A percentile compares a stretch with the other conserved stretches of the same genome.
phyloP scores from a whole-genome alignment of 64 coral and sea anemone species.

The Montipora capricornis region DNA sequence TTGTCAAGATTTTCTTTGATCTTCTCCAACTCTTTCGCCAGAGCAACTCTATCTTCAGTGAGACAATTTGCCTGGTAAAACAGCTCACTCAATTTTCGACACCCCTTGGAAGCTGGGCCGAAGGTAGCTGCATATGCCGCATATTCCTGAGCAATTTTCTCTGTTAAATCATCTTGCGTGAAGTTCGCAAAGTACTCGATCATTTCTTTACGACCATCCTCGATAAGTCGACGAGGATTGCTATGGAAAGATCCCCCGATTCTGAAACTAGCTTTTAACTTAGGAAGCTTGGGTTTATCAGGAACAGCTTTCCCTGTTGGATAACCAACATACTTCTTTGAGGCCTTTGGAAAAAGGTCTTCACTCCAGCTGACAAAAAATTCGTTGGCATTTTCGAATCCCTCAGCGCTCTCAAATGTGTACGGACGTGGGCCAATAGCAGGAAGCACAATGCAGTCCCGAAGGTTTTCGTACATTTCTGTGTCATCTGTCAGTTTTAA shows the following conservation, averaged over 20 bases:
- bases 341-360: slow-evolving; percentile 22
- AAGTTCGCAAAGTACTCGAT: slow-evolving; percentile 60
- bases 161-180: slow-evolving; percentile 11
- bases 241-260: background rate
- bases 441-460: slow-evolving; percentile 67
- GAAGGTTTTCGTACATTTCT: slow-evolving; percentile 39
- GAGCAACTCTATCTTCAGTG: slow-evolving; percentile 1
- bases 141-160: slow-evolving; percentile 62
- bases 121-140: slow-evolving; percentile 48
- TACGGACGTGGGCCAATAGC: slow-evolving; percentile 12
- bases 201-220: slow-evolving; percentile 34
- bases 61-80: slow-evolving; percentile 58
- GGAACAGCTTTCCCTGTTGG: background rate
- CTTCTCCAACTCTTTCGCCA: background rate
- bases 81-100: slow-evolving; percentile 47
- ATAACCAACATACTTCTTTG: background rate
- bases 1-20: background rate
- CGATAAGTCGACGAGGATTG: slow-evolving; percentile 5
- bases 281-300: background rate
- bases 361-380: slow-evolving; percentile 72
- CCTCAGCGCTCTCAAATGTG: background rate
- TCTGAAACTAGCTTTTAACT: background rate
- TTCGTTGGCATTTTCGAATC: slow-evolving; percentile 44
- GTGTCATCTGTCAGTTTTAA: slow-evolving; percentile 42
- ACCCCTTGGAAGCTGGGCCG: slow-evolving; percentile 47